These are phyloP conservation scores for Drosophila pectinifera DNA, from an alignment of 1,140 invertebrate species.

Conservation along the genomic window DNA sequence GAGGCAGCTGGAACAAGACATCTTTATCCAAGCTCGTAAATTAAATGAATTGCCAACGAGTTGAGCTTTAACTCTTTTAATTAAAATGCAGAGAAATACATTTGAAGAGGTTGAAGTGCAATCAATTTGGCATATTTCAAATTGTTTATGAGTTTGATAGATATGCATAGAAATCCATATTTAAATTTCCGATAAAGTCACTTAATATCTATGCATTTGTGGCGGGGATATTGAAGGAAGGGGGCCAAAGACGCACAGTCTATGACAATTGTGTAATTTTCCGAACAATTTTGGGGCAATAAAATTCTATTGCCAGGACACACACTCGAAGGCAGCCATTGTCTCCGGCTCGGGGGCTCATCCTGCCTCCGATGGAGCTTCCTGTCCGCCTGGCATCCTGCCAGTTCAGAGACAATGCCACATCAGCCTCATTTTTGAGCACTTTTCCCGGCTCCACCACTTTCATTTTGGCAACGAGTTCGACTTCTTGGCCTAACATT, in stretches of 20 bases:
- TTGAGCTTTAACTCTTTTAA: background rate
- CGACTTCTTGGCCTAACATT: slow-evolving; percentile 27
- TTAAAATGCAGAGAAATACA: background rate
- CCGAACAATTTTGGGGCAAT: slow-evolving; percentile 66
- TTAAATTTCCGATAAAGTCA: too few species aligned
- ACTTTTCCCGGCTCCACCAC: slow-evolving; percentile 13
- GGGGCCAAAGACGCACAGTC: slow-evolving; percentile 4
- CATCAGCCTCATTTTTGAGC: slow-evolving; percentile 44
- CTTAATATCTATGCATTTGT: too few species aligned
- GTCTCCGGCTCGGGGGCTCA: slow-evolving; percentile 34
- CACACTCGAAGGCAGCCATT: slow-evolving; percentile 42
- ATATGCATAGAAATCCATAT: too few species aligned
- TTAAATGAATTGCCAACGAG: slow-evolving; percentile 36
- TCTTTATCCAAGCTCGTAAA: slow-evolving; percentile 34
- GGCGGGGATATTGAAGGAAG: slow-evolving; percentile 18
- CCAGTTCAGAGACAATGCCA: slow-evolving; percentile 57
- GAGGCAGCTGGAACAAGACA: background rate
- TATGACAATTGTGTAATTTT: slow-evolving; percentile 63
- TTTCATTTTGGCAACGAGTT: slow-evolving; percentile 55
- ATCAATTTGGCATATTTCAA: too few species aligned
- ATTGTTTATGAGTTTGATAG: too few species aligned
- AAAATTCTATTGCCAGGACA: slow-evolving; percentile 62
- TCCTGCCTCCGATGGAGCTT: slow-evolving; percentile 24
- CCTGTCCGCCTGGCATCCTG: slow-evolving; percentile 55
- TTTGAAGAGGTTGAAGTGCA: background rate